Base-by-base conservation (phyloP, 2,888 invertebrate genomes). In the Eupithecia vulgata region DNA sequence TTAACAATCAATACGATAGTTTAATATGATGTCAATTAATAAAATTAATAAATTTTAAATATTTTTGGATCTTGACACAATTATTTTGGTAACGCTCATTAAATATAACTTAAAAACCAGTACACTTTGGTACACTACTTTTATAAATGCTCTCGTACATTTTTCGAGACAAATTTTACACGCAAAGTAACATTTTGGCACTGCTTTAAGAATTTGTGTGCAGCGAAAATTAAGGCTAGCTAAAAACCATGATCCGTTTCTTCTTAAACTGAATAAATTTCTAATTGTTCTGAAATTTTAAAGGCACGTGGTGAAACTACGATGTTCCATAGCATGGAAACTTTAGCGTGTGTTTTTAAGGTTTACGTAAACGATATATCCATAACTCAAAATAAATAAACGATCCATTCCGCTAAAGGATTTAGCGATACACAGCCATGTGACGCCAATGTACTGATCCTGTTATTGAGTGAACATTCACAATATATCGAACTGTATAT, bases 91-190 rank as follows among this genome's bases (percentile, higher is more conserved):
- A 85, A 85, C 82, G 79, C 76, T 75, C 80, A 79, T 76, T 81
- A 80, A 83, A 81, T 82, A 81, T 78, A 80, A 80, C 79, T 78
- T 83, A 82, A 82, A 48, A 82, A 83, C 78, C 80, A 82, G 82
- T 82, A 85, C 82, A 73, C 78, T 81, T 74, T 75, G 78, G 83
- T 82, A 83, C 82, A 83, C 76, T 80, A 80, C 80, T 74, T 21
- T 82, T 83, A 83, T 87, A 87, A 88, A 88, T 87, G 87, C 87
- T 86, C 83, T 83, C 79, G 78, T 76, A 78, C 80, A 83, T 81
- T 80, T 82, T 77, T 81, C 82, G 83, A 81, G 80, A 80, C 77
- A 77, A 72, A 77, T 78, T 64, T 67, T 40, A 61, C 21, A 77
- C 69, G 71, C 78, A 80, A 79, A 76, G 75, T 77, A 74, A 74